Evolutionary conservation across 2,888 invertebrate species (phyloP), one percentile per base, ranked within the genome.

Genomic region (Synanthedon andrenaeformis): DNA sequence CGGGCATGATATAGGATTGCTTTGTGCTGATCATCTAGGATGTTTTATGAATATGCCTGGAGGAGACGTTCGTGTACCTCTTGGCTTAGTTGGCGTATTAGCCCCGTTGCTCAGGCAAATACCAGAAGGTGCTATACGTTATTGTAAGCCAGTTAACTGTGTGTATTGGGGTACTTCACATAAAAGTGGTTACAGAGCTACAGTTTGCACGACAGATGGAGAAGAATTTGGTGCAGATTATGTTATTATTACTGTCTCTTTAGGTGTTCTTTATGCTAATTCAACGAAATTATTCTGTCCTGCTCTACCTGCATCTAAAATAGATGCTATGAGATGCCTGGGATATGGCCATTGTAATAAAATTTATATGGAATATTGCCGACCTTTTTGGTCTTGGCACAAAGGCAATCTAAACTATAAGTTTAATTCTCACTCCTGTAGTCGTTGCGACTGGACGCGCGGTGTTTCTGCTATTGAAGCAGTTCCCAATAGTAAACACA

Each of bases 261-360:
- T 95, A 8, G 95, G 95, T 1, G 93, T 93, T 1, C 74, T 96
- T 28, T 91, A 91, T 65, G 82, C 88, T 45, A 90, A 92, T 63
- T 89, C 91, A 1, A 78, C 88, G 3, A 88, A 88, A 56, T 69
- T 95, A 62, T 95, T 95, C 67, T 91, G 91, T 60, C 95, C 95
- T 0, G 80, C 88, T 1, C 73, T 95, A 50, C 94, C 95, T 0
- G 72, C 88, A 1, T 88, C 89, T 4, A 95, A 95, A 80, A 82
- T 91, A 42, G 90, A 89, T 59, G 92, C 94, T 0, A 92, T 95
- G 63, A 82, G 84, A 41, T 86, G 88, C 62, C 74, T 93, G 41
- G 93, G 94, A 4, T 93, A 89, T 64, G 95, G 94, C 0, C 89
- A 88, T 63, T 92, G 94, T 10, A 91, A 94, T 64, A 95, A 94